Evolutionary conservation across 2,113 vertebrate species (phyloP).

Genomic region (Neomonachus schauinslandi): DNA sequence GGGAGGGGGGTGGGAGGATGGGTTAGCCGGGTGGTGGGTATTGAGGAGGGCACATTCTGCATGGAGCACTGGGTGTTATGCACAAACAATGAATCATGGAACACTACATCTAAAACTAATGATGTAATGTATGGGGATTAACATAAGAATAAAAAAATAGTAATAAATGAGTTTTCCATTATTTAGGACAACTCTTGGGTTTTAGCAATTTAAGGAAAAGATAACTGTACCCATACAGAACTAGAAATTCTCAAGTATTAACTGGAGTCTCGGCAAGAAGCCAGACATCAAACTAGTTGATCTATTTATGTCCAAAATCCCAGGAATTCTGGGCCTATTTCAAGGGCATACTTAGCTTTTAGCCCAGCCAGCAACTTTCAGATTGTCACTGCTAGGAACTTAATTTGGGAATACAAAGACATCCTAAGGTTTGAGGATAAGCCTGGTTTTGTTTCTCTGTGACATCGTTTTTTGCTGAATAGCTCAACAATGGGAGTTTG

Average conservation of each 20-base stretch:
- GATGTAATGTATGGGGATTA: too few relatives aligned
- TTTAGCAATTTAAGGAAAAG: slow-evolving; percentile 28
- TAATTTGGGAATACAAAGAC: not conserved
- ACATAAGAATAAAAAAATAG: too few relatives aligned
- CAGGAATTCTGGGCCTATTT: not conserved
- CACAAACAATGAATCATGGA: too few relatives aligned
- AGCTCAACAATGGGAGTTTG: not conserved
- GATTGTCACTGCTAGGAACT: not conserved
- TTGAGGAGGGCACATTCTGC: too few relatives aligned
- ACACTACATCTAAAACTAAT: too few relatives aligned
- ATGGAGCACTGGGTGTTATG: too few relatives aligned
- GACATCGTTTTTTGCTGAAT: not conserved
- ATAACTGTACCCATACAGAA: not conserved
- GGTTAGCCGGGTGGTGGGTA: too few relatives aligned
- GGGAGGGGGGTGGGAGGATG: too few relatives aligned
- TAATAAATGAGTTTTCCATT: not conserved
- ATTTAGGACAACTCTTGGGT: slow-evolving; percentile 13
- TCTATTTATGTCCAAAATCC: not conserved
- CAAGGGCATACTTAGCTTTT: not conserved
- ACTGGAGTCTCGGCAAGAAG: slow-evolving; percentile 1
- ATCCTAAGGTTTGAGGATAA: not conserved
- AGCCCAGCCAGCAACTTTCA: not conserved
- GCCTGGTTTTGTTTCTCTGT: not conserved
- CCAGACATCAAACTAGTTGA: slow-evolving; percentile 21
- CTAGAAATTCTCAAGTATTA: slow-evolving; percentile 37